Evolutionary conservation across 2,113 vertebrate genomes (phyloP), one percentile per base, ranked within the genome.

Genomic region (Xenus cinereus): DNA sequence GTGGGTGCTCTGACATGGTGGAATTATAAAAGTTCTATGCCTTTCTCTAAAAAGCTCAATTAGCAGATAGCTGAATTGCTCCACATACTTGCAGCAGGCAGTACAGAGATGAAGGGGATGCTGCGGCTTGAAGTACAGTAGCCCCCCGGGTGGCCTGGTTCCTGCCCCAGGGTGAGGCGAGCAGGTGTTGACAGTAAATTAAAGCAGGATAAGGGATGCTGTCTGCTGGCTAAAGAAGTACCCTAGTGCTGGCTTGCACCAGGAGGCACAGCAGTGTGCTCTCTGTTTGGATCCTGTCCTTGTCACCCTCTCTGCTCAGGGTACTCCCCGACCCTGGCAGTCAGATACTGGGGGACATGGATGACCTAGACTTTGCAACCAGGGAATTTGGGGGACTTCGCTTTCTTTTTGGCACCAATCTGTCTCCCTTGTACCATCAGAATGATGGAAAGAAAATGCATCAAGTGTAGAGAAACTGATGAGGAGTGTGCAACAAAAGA

Each of bases 311-410:
- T n/a, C 14, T 57, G 46, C 57, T 28, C 1, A 1, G 15, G 16
- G 5, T 45, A 32, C 12, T 72, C 15, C 46, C 21, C 37, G 6
- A n/a, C 9, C 10, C 46, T 45, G 43, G 11, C 12, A 53, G 43
- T 9, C 15, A 59, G 30, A 13, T n/a, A 57, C 32, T 5, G 6
- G 18, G 28, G 35, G 20, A 69, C 74, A 51, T 27, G 23, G 7
- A 54, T 69, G 43, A 86, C 7, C 18, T 35, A 35, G 9, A 85
- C 66, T 50, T 54, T 68, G 21, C 9, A 56, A 2, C 3, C 4
- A 0, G 2, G 14, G 4, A 5, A 54, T n/a, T 8, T 73, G 12
- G 13, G 35, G 10, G 11, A 24, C 7, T 67, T 67, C 0, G 0
- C 37, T 66, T 69, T 18, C 23, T 45, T 78, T n/a, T 50, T 26